These are phyloP conservation scores for Danaus melanippus DNA, from an alignment of 1,140 invertebrate species.

Conservation along the genomic window DNA sequence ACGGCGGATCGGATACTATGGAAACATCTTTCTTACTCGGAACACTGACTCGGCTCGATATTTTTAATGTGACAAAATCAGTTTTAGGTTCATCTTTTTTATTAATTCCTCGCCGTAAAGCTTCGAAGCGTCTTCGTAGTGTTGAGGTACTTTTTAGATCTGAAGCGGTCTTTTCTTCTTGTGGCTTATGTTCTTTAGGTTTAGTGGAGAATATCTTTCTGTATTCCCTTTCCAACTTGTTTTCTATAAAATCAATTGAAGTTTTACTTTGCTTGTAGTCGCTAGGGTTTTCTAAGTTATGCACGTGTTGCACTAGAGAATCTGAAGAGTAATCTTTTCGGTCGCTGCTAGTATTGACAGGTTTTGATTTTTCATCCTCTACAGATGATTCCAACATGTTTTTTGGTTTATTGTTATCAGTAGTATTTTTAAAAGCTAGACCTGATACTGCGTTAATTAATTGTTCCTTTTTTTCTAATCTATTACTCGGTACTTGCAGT, in stretches of 20 bases:
- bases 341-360: slow-evolving; percentile 6
- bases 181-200: slow-evolving; percentile 27
- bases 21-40: slow-evolving; percentile 42
- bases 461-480: too few relatives aligned
- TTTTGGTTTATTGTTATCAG: too few relatives aligned
- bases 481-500: too few relatives aligned
- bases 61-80: slow-evolving; percentile 16
- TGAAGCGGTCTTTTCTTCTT: slow-evolving; percentile 20
- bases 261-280: slow-evolving; percentile 27
- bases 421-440: too few relatives aligned
- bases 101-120: slow-evolving; percentile 32
- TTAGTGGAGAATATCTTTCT: slow-evolving; percentile 36
- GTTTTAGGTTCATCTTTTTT: slow-evolving; percentile 39
- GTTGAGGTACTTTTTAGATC: slow-evolving; percentile 39
- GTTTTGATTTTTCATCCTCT: slow-evolving; percentile 5
- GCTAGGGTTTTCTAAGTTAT: slow-evolving; percentile 48
- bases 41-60: slow-evolving; percentile 22
- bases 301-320: slow-evolving; percentile 48
- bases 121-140: slow-evolving; percentile 40
- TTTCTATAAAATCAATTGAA: slow-evolving; percentile 39
- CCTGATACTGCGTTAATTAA: too few relatives aligned
- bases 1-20: slow-evolving; percentile 46
- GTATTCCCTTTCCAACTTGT: slow-evolving; percentile 48
- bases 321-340: slow-evolving; percentile 35
- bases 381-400: not conserved